A percentile compares a stretch with the other conserved stretches of the same genome.
phyloP scores from a whole-genome alignment of 2,113 vertebrate species.

The Boulengeromyrus knoepffleri region DNA sequence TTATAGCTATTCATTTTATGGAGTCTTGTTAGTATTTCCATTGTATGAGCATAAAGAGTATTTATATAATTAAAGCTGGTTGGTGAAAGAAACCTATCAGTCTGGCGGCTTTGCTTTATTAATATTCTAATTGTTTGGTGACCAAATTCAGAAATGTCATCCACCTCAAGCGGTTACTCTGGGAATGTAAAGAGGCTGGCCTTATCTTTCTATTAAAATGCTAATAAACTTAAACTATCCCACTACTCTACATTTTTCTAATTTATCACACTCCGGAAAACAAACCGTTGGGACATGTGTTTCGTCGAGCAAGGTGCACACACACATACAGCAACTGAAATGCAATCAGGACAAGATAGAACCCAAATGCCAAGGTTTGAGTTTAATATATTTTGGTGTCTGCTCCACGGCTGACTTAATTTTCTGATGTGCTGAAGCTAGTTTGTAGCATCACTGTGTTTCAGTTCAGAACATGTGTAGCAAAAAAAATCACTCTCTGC shows the following conservation, averaged over 20 bases:
- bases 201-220: slow-evolving; percentile 28
- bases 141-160: slow-evolving; percentile 20
- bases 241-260: slow-evolving; percentile 8
- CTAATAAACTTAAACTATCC: slow-evolving; percentile 19
- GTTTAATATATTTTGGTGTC: background rate
- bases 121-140: slow-evolving; percentile 11
- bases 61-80: slow-evolving; percentile 14
- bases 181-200: background rate
- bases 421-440: background rate
- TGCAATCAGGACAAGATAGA: background rate
- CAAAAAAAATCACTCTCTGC: background rate
- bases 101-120: background rate
- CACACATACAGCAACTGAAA: slow-evolving; percentile 4
- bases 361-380: background rate
- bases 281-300: background rate
- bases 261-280: slow-evolving; percentile 12
- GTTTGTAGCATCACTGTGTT: background rate
- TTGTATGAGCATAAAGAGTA: background rate
- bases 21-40: background rate
- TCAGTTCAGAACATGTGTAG: background rate
- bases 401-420: background rate
- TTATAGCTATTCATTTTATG: background rate
- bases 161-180: slow-evolving; percentile 12
- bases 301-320: background rate
- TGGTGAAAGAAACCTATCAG: background rate